Evolutionary conservation across 2,113 vertebrate species (phyloP).

Genomic region (Hippocampus comes): DNA sequence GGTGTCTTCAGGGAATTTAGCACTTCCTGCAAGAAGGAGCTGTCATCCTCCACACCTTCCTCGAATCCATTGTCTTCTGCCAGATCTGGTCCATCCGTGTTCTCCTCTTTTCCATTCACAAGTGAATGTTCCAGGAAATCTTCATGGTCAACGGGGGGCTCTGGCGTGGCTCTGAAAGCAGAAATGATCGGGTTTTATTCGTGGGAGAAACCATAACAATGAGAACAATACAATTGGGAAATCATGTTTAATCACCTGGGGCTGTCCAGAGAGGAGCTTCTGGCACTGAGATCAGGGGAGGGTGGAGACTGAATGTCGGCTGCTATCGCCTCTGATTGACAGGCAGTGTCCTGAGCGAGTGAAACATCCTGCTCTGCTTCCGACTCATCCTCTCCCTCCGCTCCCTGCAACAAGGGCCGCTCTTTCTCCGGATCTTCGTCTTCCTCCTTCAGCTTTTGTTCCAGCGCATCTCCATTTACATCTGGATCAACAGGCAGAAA

Average conservation of each 20-base stretch:
- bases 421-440: slow-evolving; percentile 14
- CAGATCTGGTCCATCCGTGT: neutral
- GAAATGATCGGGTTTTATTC: slow-evolving; percentile 5
- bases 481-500: slow-evolving; percentile 34
- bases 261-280: slow-evolving; percentile 40
- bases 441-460: slow-evolving; percentile 16
- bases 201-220: neutral
- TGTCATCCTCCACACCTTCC: slow-evolving; percentile 29
- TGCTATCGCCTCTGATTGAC: slow-evolving; percentile 31
- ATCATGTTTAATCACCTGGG: slow-evolving; percentile 35
- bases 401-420: slow-evolving; percentile 11
- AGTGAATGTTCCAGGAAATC: slow-evolving; percentile 33
- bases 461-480: slow-evolving; percentile 18
- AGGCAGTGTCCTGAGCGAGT: slow-evolving; percentile 29
- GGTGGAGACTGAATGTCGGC: slow-evolving; percentile 17
- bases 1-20: slow-evolving; percentile 66
- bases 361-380: slow-evolving; percentile 40
- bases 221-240: slow-evolving; percentile 15
- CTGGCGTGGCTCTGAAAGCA: slow-evolving; percentile 38
- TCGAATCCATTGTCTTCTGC: slow-evolving; percentile 17
- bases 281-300: slow-evolving; percentile 33
- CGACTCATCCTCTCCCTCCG: slow-evolving; percentile 30
- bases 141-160: slow-evolving; percentile 42
- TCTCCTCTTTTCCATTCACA: slow-evolving; percentile 3
- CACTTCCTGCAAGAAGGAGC: slow-evolving; percentile 71